phyloP scores from a whole-genome alignment of 1,140 invertebrate genomes.

The Diuraphis noxia region DNA sequence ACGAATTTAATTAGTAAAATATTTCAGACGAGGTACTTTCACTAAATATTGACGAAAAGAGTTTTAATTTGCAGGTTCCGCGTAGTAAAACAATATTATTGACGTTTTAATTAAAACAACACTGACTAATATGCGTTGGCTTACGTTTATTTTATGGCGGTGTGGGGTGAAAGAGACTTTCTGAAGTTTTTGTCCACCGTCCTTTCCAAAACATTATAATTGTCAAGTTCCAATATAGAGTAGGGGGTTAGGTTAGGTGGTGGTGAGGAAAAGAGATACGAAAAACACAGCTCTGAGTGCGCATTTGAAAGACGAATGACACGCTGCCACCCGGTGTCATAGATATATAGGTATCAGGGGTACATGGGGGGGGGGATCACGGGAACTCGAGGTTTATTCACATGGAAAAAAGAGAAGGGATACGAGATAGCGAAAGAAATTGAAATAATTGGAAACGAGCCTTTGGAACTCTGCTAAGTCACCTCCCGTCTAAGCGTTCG shows the following conservation, averaged over 20 bases:
- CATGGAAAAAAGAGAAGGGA: background rate
- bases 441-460: slow-evolving; percentile 30
- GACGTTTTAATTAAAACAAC: background rate
- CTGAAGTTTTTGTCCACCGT: background rate
- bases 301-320: background rate
- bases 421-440: background rate
- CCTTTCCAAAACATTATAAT: background rate
- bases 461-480: background rate
- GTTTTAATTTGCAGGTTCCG: background rate
- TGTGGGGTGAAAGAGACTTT: background rate
- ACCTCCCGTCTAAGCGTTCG: background rate
- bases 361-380: background rate
- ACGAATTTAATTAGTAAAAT: background rate
- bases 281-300: background rate
- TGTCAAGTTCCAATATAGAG: too few species aligned
- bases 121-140: background rate
- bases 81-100: too few species aligned
- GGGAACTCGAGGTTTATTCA: background rate
- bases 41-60: background rate
- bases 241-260: too few species aligned
- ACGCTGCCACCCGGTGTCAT: background rate
- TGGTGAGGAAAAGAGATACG: background rate
- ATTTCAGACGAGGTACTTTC: background rate
- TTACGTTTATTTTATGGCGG: background rate
- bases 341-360: background rate